phyloP scores from a whole-genome alignment of 2,888 invertebrate genomes.

The Tenthredo mesomela region DNA sequence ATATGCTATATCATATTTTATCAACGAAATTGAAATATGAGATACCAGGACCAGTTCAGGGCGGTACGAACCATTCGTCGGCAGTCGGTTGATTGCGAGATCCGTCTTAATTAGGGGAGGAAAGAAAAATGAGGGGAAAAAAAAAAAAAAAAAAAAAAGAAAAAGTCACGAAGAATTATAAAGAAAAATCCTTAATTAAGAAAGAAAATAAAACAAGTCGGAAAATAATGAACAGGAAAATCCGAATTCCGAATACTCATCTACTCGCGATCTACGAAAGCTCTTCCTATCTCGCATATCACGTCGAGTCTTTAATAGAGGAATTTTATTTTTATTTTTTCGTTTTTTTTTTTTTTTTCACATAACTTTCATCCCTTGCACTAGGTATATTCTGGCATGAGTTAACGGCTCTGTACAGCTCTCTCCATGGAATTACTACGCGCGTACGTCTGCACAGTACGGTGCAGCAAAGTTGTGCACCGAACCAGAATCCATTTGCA shows the following conservation, averaged over 20 bases:
- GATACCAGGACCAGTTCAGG: background rate
- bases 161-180: background rate
- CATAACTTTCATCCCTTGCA: background rate
- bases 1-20: conserved; percentile 3
- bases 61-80: background rate
- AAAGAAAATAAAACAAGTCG: conserved; percentile 4
- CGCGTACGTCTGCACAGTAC: background rate
- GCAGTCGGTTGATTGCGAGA: conserved; percentile 27
- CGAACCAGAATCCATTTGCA: conserved; percentile 45
- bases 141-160: background rate
- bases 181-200: conserved; percentile 7
- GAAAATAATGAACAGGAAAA: conserved; percentile 17
- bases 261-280: background rate
- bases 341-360: background rate
- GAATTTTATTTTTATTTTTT: background rate
- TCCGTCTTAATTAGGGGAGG: conserved; percentile 23
- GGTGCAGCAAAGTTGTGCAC: conserved; percentile 2
- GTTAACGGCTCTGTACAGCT: background rate
- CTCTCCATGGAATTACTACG: conserved; percentile 17
- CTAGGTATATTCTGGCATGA: background rate
- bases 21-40: background rate
- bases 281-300: background rate
- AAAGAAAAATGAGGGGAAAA: background rate
- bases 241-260: background rate
- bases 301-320: background rate